Conservation (phyloP, 2,113 vertebrate genomes). For the Microcebus murinus region DNA sequence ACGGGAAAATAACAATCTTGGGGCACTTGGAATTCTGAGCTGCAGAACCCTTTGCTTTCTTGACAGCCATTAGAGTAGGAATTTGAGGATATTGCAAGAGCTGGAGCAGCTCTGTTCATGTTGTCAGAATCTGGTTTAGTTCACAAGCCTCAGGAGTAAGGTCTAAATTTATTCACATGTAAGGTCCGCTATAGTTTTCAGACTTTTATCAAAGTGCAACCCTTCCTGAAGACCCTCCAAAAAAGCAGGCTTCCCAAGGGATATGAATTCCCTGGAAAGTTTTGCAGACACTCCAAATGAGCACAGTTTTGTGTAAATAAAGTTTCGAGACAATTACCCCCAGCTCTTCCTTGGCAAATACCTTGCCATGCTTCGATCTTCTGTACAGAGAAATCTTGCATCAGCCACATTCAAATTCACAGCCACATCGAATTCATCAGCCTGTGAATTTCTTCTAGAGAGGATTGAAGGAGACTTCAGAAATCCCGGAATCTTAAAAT, state of each 20-base stretch:
- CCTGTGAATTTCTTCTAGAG: not conserved
- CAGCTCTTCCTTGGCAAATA: not conserved
- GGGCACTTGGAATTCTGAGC: not conserved
- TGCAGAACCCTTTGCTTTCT: not conserved
- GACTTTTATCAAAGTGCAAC: not conserved
- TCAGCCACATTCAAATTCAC: not conserved
- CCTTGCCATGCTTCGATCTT: not conserved
- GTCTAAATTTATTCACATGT: not conserved
- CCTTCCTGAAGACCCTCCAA: not conserved
- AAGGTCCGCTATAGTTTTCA: not conserved
- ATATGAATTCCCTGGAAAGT: not conserved
- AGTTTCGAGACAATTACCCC: not conserved
- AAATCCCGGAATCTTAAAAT: not conserved
- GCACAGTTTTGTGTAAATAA: slow-evolving; percentile 8
- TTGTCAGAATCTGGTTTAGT: not conserved
- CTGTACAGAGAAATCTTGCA: not conserved
- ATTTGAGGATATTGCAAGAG: not conserved
- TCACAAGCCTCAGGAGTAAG: not conserved
- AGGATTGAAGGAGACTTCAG: not conserved
- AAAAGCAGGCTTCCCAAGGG: not conserved
- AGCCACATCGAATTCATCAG: too few relatives aligned
- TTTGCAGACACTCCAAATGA: not conserved
- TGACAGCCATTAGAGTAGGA: not conserved
- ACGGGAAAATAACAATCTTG: not conserved
- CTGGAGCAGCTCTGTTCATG: not conserved